A percentile compares a stretch with the other conserved stretches of the same genome.
These are phyloP conservation scores for Agrilus cyanescens DNA, from an alignment of 2,888 invertebrate species.

Conservation along the genomic window DNA sequence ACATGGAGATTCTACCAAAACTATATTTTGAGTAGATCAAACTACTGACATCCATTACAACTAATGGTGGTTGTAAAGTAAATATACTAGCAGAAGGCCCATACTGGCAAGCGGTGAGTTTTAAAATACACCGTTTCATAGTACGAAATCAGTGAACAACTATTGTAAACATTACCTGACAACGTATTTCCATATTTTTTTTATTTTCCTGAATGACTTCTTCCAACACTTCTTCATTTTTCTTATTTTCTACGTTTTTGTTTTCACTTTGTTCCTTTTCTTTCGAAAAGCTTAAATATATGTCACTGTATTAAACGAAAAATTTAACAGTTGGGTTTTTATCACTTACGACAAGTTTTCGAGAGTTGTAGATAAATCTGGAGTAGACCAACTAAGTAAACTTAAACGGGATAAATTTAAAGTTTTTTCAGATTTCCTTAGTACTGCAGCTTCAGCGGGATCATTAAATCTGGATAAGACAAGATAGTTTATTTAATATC, in stretches of 20 bases:
- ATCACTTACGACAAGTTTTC: constrained; percentile 44
- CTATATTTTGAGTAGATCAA: no score
- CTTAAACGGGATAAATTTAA: constrained; percentile 71
- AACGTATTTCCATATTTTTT: constrained; percentile 47
- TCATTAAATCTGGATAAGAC: constrained; percentile 64
- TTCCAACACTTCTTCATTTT: constrained; percentile 45
- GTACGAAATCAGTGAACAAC: no score
- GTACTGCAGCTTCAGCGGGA: constrained; percentile 76
- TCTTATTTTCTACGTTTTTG: constrained; percentile 45
- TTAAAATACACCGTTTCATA: no score
- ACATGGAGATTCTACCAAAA: no score
- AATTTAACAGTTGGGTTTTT: background rate
- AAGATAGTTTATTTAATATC: background rate
- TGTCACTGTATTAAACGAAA: background rate
- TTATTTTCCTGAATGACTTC: constrained; percentile 1
- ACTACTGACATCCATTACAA: no score
- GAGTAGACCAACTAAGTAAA: constrained; percentile 69
- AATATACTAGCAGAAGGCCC: no score
- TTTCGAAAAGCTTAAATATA: background rate
- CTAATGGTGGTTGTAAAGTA: no score
- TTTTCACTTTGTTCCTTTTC: constrained; percentile 12
- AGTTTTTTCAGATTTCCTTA: constrained; percentile 60
- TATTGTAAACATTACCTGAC: constrained; percentile 35
- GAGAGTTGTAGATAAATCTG: constrained; percentile 62
- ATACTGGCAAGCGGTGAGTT: no score